Evolutionary conservation across 2,113 vertebrate species (phyloP), one percentile per base, ranked within the genome.

Genomic region (Nesogale talazaci): DNA sequence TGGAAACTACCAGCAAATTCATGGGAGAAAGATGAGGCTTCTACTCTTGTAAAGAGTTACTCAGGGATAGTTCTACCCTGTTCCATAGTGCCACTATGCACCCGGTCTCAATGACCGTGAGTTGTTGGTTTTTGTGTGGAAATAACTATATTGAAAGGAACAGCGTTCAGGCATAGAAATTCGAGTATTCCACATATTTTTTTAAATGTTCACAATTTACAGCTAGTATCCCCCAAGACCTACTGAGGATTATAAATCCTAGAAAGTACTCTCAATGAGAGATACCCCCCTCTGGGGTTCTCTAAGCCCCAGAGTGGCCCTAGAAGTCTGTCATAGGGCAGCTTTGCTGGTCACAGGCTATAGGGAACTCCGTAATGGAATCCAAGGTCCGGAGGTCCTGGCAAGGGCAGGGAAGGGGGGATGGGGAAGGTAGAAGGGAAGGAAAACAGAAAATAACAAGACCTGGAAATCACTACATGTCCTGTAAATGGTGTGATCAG

Each of bases 81-180:
- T 52, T 52, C 46, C 46, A 52, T 7, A 52, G 46, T 9, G 46
- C 9, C 46, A 8, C 46, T 52, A 5, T 52, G 46, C 14, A 12
- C 14, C 46, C 46, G 9, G 14, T 2, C 46, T 52, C 46, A 11
- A 52, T 52, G 46, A 52, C 46, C 2, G 46, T 52, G 46, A 52
- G 46, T 52, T 52, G 46, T 52, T 52, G 46, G 46, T 52, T 9
- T 52, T 52, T 52, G 46, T 52, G 46, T 52, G 46, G 14, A 52
- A 52, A 52, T 52, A 52, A 52, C 61, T n/a, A 31, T 63, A 86
- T 67, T 76, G 29, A 89, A 90, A 88, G 87, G 75, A 89, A 61
- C 2, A 42, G 40, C 31, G 0, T 88, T 86, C 61, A 15, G 15
- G 59, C 75, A 36, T 42, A 63, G 34, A 52, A 22, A 46, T 8